Evolutionary conservation across 2,888 invertebrate genomes (phyloP), one percentile per base, ranked within the genome.

Genomic region (Pandemis corylana): DNA sequence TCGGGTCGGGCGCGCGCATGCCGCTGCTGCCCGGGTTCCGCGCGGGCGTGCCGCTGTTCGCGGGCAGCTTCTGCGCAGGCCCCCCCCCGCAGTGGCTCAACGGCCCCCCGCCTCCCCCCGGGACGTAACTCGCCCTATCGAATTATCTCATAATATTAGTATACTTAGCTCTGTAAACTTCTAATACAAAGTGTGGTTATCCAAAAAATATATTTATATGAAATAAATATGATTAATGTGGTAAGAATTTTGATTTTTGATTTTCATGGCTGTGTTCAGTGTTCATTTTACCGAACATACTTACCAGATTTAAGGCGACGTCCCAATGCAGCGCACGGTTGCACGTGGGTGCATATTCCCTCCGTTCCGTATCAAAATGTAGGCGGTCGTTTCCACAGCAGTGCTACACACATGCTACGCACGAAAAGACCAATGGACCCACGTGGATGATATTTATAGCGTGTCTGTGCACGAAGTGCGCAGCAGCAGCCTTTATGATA

Each of bases 141-240:
- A 77, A 76, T 79, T 84, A 79, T 80, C 80, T 79, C 76, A 76
- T 80, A 80, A 85, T 84, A 83, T 83, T 87, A 87, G 85, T 77
- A 79, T 85, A 83, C 82, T 83, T 85, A 86, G 84, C 77, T 75
- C 75, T 80, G 79, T 82, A 61, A 69, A 84, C 87, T 86, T 89
- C 88, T 90, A 88, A 86, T 89, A 89, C 90, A 89, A 89, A 89
- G 90, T 90, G 90, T 92, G 90, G 90, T 92, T 91, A 93, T 92
- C 93, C 93, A 92, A 93, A 92, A 91, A 89, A 84, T 91, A 91
- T 93, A 93, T 93, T 92, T 93, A 91, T 93, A 89, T 84, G 84
- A 84, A 89, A 91, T 90, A 90, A 91, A 89, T 85, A 87, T 88
- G 83, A 87, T 86, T 80, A 78, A 78, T 72, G 69, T 78, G 78